phyloP scores from a whole-genome alignment of 2,797 vertebrate species.

The Chelonia mydas region DNA sequence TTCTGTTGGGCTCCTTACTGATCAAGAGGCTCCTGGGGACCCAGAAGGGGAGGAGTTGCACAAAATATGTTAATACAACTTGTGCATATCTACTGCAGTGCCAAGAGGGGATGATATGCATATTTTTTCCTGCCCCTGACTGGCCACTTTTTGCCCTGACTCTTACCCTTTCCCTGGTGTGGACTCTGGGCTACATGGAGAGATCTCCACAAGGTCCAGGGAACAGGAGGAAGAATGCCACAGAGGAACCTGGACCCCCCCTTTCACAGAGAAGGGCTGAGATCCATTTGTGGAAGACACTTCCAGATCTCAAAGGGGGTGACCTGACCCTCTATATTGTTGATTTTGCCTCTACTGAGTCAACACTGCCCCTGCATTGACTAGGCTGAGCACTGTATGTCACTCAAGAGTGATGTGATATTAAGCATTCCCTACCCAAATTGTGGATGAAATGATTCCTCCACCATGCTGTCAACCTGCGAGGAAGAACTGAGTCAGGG shows the following conservation, averaged over 20 bases:
- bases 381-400: accelerated
- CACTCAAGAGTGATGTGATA: background rate
- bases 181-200: background rate
- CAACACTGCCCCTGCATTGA: background rate
- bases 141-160: background rate
- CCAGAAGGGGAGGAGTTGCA: background rate
- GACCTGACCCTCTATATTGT: background rate
- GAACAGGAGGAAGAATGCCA: background rate
- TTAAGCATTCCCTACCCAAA: background rate
- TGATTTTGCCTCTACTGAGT: background rate
- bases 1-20: background rate
- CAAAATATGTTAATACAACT: background rate
- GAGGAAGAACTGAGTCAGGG: background rate
- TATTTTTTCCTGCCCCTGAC: background rate
- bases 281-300: background rate
- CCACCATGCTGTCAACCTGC: background rate
- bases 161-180: accelerated
- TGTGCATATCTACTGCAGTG: background rate
- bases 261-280: background rate
- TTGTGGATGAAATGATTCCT: background rate
- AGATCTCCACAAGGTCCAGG: background rate
- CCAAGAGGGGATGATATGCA: background rate
- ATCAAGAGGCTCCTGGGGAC: background rate
- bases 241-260: background rate
- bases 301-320: background rate